Base-by-base conservation (phyloP, 2,797 vertebrate species). In the Crocodylus rhombifer region DNA sequence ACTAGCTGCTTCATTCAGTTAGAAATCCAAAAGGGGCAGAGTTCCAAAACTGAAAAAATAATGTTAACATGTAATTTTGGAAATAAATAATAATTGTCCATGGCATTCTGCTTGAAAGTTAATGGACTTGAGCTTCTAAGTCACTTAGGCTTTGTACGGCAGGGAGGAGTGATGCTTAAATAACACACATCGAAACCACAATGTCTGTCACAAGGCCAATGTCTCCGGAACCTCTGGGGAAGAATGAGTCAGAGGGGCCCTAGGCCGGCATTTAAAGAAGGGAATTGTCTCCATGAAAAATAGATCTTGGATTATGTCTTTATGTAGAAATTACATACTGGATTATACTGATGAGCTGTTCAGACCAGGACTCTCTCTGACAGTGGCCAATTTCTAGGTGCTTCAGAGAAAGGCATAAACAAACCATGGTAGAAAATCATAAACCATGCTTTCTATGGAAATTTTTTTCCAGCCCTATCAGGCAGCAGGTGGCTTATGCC, bases 31-130 rank as follows among this genome's bases (percentile, higher is more conserved):
- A 51, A 26, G 88, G 73, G 92, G 64, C 4, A 33, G 18, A 60
- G 55, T 26, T 77, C 60, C 4, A 23, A 12, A 51, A 51, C 33
- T 12, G 0, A 77, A 88, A 73, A 84, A n/a, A 21, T 57, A 51
- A 12, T 4, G 51, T 51, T 14, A 76, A 56, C 51, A 13, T 5
- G 26, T 28, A 1, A 74, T 87, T 95, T 87, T 89, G 79, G 16
- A 75, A 86, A 18, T 75, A 62, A 82, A 64, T 64, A 69, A 77
- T 62, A 56, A 77, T 36, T 88, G 55, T 4, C 14, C 76, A 20
- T 55, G 33, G 36, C 51, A 17, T 73, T 61, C 60, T 93, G 16
- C 51, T 89, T 83, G 74, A 92, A 83, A 92, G 62, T 28, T 7
- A 81, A 16, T n/a, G 42, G 16, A 12, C 85, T 86, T 90, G 84